Evolutionary conservation across 2,888 invertebrate species (phyloP).

Genomic region (Epinotia bilunana): DNA sequence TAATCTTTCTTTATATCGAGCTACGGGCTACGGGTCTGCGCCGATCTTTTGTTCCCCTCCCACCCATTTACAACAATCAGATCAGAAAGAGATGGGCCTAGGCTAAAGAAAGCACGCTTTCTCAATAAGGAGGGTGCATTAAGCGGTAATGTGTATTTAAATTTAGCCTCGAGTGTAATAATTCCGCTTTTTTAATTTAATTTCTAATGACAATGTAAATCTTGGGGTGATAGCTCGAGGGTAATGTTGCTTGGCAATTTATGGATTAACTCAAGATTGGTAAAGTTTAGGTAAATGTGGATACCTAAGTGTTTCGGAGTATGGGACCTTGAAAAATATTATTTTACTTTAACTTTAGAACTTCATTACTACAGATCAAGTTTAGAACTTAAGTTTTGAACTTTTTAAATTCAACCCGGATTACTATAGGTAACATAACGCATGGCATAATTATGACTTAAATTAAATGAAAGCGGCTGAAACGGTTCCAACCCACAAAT

Average conservation of each 20-base stretch:
- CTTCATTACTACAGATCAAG: not conserved
- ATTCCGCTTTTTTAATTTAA: constrained; percentile 83
- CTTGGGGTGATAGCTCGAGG: constrained; percentile 64
- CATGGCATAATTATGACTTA: not conserved
- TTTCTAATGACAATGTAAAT: constrained; percentile 77
- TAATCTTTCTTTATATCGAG: constrained; percentile 85
- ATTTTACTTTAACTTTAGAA: not conserved
- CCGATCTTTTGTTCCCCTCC: constrained; percentile 60
- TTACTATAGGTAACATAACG: not conserved
- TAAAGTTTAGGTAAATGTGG: constrained; percentile 1
- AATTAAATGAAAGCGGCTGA: not conserved
- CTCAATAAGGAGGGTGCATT: constrained; percentile 79
- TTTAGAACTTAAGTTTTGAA: not conserved
- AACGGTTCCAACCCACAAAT: not conserved
- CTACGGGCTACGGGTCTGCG: constrained; percentile 65
- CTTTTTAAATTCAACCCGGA: not conserved
- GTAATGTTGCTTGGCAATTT: constrained; percentile 55
- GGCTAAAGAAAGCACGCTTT: constrained; percentile 75
- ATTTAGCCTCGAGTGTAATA: constrained; percentile 83
- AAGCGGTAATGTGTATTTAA: constrained; percentile 82
- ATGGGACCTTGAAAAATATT: not conserved
- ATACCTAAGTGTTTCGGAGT: not conserved
- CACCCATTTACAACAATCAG: constrained; percentile 47
- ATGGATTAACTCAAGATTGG: constrained; percentile 21
- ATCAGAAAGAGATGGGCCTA: constrained; percentile 59